Base-by-base conservation (phyloP, 2,797 vertebrate genomes). In the Schizopygopsis malacanthus region DNA sequence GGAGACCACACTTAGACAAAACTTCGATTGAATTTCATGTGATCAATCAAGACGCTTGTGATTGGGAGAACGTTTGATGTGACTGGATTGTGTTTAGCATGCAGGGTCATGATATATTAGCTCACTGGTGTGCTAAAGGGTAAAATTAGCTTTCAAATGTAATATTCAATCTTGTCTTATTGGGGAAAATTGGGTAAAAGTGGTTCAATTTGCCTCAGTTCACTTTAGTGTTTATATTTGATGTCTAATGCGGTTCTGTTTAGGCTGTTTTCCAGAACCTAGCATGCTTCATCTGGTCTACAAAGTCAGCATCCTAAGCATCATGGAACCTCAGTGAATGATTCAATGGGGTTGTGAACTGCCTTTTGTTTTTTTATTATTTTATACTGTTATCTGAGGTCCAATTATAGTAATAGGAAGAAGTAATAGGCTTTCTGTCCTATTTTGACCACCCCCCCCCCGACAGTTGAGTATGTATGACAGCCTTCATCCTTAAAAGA, bases 1-100 rank as follows among this genome's bases (percentile, higher is more conserved):
- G 25, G 61, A 67, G 78, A 18, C 25, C 2, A n/a, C 67, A 56
- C 50, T 43, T n/a, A 43, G 37, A 82, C 67, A 45, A 45, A 56
- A 71, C 65, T 43, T 72, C 13, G 52, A 54, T 81, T 81, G 11
- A 67, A 69, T 28, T 81, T 70, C 39, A 59, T 82, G 28, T 82
- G 4, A 61, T 45, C 81, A 61, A 82, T 72, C 16, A 45, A 56
- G 9, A 61, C 4, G 65, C 67, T 56, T 59, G 69, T 33, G 67
- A n/a, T 45, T 45, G 4, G 39, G 54, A 45, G 16, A 59, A 59
- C 43, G n/a, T 41, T 59, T 25, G 37, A 82, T 72, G 50, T 12
- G 52, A 41, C 20, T 41, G 47, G 65, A 13, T 71, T 71, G 13
- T 54, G 28, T 28, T 28, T 22, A 56, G 16, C 67, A 54, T 69